A percentile compares a stretch with the other conserved stretches of the same genome.
phyloP scores from a whole-genome alignment of 2,888 invertebrate species.

The Dryocosmus kuriphilus region DNA sequence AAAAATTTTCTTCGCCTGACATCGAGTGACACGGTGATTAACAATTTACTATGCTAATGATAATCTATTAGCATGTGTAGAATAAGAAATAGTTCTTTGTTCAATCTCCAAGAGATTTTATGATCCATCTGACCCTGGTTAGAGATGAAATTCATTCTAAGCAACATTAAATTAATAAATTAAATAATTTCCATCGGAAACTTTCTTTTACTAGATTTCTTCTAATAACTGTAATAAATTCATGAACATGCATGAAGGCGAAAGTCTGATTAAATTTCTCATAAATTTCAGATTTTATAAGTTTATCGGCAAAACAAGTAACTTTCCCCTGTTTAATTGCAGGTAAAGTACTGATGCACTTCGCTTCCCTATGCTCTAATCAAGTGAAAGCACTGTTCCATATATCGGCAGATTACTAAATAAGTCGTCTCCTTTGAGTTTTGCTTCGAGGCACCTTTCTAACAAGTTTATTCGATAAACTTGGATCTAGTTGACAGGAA shows the following conservation, averaged over 20 bases:
- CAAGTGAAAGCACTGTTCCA: constrained; percentile 16
- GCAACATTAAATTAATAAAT: not conserved
- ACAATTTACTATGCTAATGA: constrained; percentile 8
- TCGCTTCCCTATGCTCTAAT: not conserved
- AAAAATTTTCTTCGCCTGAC: constrained; percentile 32
- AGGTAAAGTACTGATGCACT: constrained; percentile 7
- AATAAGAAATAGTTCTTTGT: no score
- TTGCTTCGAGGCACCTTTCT: constrained; percentile 7
- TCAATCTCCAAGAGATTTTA: no score
- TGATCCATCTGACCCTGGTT: no score
- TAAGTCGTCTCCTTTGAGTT: not conserved
- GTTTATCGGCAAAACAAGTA: not conserved
- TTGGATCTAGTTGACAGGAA: constrained; percentile 16
- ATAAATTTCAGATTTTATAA: not conserved
- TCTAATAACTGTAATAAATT: not conserved
- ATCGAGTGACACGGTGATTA: constrained; percentile 33
- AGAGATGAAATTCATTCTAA: no score
- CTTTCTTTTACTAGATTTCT: not conserved
- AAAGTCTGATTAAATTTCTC: not conserved
- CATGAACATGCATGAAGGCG: not conserved
- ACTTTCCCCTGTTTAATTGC: constrained; percentile 15
- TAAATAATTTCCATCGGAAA: not conserved
- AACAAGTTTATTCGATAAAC: constrained; percentile 24
- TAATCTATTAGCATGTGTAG: not conserved
- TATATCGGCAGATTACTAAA: constrained; percentile 12